A percentile compares a stretch with the other conserved stretches of the same genome.
These are phyloP conservation scores for Lasius platythorax DNA, from an alignment of 2,888 invertebrate species.

Conservation along the genomic window DNA sequence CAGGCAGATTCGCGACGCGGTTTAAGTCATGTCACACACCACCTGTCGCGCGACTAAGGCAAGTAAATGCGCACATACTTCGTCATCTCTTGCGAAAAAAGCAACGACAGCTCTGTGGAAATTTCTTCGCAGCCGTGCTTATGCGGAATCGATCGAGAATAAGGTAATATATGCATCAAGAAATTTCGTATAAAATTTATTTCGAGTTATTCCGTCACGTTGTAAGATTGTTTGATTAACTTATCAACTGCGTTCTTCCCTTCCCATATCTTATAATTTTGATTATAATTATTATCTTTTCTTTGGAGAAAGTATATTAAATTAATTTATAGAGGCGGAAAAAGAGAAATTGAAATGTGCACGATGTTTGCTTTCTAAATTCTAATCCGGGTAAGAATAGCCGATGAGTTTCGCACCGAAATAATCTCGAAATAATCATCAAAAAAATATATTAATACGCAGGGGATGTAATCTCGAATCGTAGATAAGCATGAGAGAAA, in stretches of 20 bases:
- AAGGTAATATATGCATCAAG: neutral
- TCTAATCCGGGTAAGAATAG: neutral
- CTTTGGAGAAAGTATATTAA: neutral
- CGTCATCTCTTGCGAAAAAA: conserved; percentile 47
- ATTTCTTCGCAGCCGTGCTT: neutral
- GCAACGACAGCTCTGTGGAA: neutral
- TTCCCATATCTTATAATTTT: neutral
- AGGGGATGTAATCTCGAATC: neutral
- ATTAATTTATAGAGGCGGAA: neutral
- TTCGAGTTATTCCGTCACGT: neutral
- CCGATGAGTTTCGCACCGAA: neutral
- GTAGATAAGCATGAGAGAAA: conserved; percentile 2
- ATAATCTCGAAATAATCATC: neutral
- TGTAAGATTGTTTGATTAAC: neutral
- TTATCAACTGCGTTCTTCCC: neutral
- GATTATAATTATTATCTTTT: neutral
- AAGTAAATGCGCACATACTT: conserved; percentile 64
- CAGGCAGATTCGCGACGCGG: conserved; percentile 70
- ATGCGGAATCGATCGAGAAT: neutral
- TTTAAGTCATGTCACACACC: conserved; percentile 59
- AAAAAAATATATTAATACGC: neutral
- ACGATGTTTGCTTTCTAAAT: neutral
- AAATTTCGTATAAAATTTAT: neutral
- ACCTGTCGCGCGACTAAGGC: conserved; percentile 66
- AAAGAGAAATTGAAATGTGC: neutral